Base-by-base conservation (phyloP, 2,113 vertebrate genomes). In the Lagenorhynchus albirostris region DNA sequence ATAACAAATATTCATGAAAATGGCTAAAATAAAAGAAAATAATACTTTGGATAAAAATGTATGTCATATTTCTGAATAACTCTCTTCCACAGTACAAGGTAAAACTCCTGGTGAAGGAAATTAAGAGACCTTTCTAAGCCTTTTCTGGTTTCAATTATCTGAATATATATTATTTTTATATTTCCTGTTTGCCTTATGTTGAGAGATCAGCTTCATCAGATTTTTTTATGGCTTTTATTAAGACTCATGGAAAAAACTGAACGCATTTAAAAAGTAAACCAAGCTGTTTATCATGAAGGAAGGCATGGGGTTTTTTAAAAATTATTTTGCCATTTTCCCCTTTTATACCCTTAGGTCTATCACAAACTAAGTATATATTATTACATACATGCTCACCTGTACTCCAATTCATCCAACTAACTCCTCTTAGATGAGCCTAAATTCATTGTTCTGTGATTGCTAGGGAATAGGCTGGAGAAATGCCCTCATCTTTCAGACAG, bases 31-130 rank as follows among this genome's bases (percentile, higher is more conserved):
- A 82, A 85, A 44, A 84, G 58, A 73, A 36, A 79, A 6, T 76
- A 70, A 94, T 89, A 38, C 17, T 89, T 38, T 85, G 60, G 23
- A 89, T 13, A 60, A 96, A 80, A 89, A 81, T 18, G 70, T 60
- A 93, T 36, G n/a, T 82, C 47, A n/a, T 36, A 73, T 92, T 68
- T 95, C 25, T 85, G 44, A 95, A 80, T 55, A 95, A 74, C 62
- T 74, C 26, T 21, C 20, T 93, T 93, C 44, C 17, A 89, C 17
- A 91, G 67, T 10, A 73, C 4, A 77, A 36, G 21, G 21, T 82
- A 87, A 86, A 95, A 85, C 31, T 68, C 38, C 68, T n/a, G 26
- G 26, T 60, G 26, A 96, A 80, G 60, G n/a, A 92, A 85, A 92
- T 67, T 41, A 84, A 91, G 44, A 95, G 18, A 53, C 2, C 11